Evolutionary conservation across 2,888 invertebrate species (phyloP).

Genomic region (Lomographa bimaculata): DNA sequence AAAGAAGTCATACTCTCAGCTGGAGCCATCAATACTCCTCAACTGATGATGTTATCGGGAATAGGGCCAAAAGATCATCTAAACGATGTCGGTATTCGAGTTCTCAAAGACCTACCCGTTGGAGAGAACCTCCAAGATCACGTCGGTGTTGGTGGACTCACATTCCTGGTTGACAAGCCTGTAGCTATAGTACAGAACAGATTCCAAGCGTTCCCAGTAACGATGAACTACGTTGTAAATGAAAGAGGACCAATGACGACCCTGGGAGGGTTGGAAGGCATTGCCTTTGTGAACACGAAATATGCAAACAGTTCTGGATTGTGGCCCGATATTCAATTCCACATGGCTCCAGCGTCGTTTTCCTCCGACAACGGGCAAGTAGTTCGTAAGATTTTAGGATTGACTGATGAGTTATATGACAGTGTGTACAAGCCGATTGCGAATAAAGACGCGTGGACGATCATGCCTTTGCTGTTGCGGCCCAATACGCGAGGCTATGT

Average conservation of each 20-base stretch:
- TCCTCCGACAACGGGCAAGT: constrained; percentile 91
- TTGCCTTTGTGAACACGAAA: constrained; percentile 93
- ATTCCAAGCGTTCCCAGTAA: constrained; percentile 89
- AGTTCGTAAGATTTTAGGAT: constrained; percentile 89
- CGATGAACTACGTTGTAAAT: constrained; percentile 90
- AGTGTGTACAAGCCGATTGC: constrained; percentile 91
- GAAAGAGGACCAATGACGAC: constrained; percentile 94
- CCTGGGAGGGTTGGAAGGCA: constrained; percentile 93
- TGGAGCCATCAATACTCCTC: constrained; percentile 96
- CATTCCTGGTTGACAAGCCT: constrained; percentile 92
- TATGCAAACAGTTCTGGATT: constrained; percentile 90
- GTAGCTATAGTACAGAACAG: constrained; percentile 92
- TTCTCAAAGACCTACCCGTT: constrained; percentile 89
- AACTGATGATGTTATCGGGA: constrained; percentile 95
- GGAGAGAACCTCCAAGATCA: constrained; percentile 95
- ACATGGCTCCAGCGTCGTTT: constrained; percentile 95
- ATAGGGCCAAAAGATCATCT: constrained; percentile 90
- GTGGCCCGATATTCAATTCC: constrained; percentile 96
- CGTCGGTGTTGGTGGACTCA: constrained; percentile 92
- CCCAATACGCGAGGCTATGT: constrained; percentile 92
- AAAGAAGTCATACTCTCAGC: constrained; percentile 95
- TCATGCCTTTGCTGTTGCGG: constrained; percentile 92
- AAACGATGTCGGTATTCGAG: constrained; percentile 86
- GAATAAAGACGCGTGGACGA: constrained; percentile 91
- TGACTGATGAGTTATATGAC: constrained; percentile 91